phyloP scores from a whole-genome alignment of 2,888 invertebrate genomes.

The Cataglyphis rosenhaueri region DNA sequence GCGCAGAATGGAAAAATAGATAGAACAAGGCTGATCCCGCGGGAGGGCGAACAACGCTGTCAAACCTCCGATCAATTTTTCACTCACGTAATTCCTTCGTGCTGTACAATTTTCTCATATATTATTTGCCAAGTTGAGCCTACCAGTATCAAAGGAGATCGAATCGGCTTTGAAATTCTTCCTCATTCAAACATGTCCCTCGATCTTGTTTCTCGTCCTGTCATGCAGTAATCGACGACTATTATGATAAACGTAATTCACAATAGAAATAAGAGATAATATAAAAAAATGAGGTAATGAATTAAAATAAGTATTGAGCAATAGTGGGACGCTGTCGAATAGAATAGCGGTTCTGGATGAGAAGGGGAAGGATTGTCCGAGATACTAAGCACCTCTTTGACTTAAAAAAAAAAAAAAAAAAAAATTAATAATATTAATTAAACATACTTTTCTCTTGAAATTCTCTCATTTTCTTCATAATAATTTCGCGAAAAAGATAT shows the following conservation, averaged over 20 bases:
- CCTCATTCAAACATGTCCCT: not conserved
- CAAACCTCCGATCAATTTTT: conserved; percentile 78
- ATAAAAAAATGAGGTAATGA: not conserved
- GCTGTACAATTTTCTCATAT: conserved; percentile 70
- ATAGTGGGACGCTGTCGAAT: not conserved
- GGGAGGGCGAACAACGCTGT: conserved; percentile 60
- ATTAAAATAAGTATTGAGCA: not conserved
- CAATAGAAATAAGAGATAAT: not conserved
- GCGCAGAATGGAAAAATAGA: conserved; percentile 12
- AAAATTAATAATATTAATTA: conserved; percentile 34
- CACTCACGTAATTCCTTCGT: conserved; percentile 73
- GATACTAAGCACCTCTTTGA: not conserved
- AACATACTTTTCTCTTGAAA: not conserved
- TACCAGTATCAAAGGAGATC: conserved; percentile 53
- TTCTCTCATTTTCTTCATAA: conserved; percentile 29
- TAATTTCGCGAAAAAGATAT: not conserved
- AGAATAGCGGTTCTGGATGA: not conserved
- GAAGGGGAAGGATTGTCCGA: not conserved
- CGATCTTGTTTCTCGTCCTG: not conserved
- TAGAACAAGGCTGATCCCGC: conserved; percentile 57
- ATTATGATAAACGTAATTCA: not conserved
- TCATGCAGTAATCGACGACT: not conserved
- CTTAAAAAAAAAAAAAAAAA: not conserved
- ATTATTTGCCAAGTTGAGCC: conserved; percentile 63
- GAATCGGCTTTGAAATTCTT: conserved; percentile 45